Evolutionary conservation across 35 echinoderm and acorn worm species (phyloP), one percentile per base, ranked within the genome.

Genomic region (Stichopus chloronotus): DNA sequence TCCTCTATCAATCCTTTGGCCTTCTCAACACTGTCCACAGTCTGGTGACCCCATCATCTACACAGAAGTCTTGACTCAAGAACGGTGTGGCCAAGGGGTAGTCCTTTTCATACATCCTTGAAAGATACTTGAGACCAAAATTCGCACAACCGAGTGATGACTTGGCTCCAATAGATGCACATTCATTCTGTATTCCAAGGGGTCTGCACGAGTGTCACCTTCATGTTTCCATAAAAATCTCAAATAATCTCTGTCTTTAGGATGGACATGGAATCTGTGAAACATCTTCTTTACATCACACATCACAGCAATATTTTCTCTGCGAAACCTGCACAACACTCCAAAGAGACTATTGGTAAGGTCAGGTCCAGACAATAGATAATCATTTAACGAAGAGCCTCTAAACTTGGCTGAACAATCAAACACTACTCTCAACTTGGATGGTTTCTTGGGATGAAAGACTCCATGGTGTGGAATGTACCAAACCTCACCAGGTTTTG

Each of bases 91-190:
- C 94, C 43, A 87, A 25, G 74, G 80, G 81, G 60, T 58, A 83
- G 19, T 89, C 78, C 9, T 90, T 52, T 55, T 90, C 86, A 88
- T 88, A 68, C 12, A 58, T 43, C 14, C 78, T 84, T 65, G 95
- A 83, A 12, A 94, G 57, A 24, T 94, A 11, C 59, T 81, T 97
- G 12, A 97, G 59, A 52, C 90, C 91, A 91, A 92, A 97, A 57
- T 97, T 97, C 7, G 95, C 95, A 87, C 93, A 97, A 6, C 88
- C 93, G 7, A 90, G 95, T 12, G 95, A 97, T 16, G 95, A 97
- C 12, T 56, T 88, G 25, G 95, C 95, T 12, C 95, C 95, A 59
- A 94, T 0, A 96, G 72, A 25, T 94, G 92, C 21, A 96, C 93
- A 57, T 56, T 92, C 93, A 92, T 94, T 10, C 82, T 63, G 76